Conservation (phyloP, 1,140 invertebrate species). For the Spodoptera litura region DNA sequence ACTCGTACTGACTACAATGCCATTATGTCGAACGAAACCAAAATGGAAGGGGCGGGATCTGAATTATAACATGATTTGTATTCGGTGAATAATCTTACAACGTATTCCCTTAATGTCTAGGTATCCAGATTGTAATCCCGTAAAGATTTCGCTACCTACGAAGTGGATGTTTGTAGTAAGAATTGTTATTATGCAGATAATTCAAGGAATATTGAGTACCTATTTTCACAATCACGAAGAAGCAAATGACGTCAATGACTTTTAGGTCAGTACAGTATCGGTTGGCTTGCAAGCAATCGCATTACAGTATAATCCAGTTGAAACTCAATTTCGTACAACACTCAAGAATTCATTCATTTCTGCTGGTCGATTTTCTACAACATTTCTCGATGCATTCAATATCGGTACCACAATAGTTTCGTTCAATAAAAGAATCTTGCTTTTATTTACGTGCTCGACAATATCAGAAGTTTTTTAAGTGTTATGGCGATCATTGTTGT, state of each 20-base stretch:
- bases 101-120: conserved; percentile 1
- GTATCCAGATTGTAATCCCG: neutral
- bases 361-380: neutral
- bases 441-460: conserved; percentile 6
- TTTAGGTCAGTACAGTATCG: conserved; percentile 3
- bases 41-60: conserved; percentile 27
- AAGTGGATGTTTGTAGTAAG: neutral
- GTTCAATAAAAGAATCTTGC: conserved; percentile 2
- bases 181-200: neutral
- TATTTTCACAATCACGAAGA: neutral
- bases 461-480: conserved; percentile 26
- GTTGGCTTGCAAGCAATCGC: conserved; percentile 5
- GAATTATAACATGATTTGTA: conserved; percentile 37
- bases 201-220: neutral
- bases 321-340: conserved; percentile 18
- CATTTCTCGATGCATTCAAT: conserved; percentile 11
- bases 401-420: conserved; percentile 21
- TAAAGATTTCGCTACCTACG: neutral
- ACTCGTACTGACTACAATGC: neutral
- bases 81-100: conserved; percentile 35
- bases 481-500: conserved; percentile 38
- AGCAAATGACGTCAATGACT: neutral
- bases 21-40: conserved; percentile 29
- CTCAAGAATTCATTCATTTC: conserved; percentile 16
- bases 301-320: conserved; percentile 13